Percentiles rank a stretch among this genome's conserved stretches.
phyloP scores from a whole-genome alignment of 1,140 invertebrate genomes.

The Meloidogyne exigua region DNA sequence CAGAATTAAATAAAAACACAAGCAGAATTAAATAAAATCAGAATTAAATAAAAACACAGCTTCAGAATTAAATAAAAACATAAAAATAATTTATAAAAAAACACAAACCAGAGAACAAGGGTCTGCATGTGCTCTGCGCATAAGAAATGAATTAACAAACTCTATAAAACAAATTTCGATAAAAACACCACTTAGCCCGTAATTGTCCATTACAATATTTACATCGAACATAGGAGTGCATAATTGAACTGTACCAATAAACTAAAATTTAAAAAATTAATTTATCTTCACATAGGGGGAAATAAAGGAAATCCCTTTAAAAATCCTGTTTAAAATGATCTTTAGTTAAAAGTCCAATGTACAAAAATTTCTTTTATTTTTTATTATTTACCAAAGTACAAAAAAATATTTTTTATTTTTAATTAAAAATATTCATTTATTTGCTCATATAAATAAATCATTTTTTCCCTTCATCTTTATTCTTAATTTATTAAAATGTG shows the following conservation, averaged over 20 bases:
- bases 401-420: too few relatives aligned
- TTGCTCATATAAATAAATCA: not conserved
- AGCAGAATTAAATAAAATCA: not conserved
- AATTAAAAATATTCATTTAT: too few relatives aligned
- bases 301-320: too few relatives aligned
- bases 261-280: slow-evolving; percentile 31
- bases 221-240: slow-evolving; percentile 58
- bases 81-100: not conserved
- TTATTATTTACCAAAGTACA: too few relatives aligned
- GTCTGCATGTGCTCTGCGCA: slow-evolving; percentile 48
- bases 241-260: slow-evolving; percentile 53
- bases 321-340: too few relatives aligned
- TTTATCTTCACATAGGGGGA: too few relatives aligned
- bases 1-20: not conserved
- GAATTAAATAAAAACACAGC: not conserved
- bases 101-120: slow-evolving; percentile 46
- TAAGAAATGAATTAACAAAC: slow-evolving; percentile 41
- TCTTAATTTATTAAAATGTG: not conserved
- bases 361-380: not conserved
- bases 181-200: slow-evolving; percentile 48
- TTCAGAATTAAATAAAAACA: not conserved
- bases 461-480: not conserved
- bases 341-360: not conserved
- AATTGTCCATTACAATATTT: slow-evolving; percentile 51
- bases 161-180: slow-evolving; percentile 52